Conservation (phyloP, 2,797 vertebrate species). For the Sciaenops ocellatus region DNA sequence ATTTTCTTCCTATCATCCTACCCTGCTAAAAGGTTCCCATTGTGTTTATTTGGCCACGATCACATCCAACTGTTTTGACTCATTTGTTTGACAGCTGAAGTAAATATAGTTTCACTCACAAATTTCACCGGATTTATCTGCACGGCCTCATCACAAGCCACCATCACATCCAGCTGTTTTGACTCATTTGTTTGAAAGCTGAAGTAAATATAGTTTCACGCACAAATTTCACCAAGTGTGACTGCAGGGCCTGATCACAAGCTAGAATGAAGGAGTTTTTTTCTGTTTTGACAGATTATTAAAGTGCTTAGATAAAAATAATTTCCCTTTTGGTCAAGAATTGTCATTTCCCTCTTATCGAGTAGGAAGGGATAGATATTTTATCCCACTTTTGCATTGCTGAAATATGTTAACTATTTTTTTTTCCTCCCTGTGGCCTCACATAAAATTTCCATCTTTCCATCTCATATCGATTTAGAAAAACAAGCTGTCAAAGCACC, state of each 20-base stretch:
- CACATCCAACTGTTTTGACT: slow-evolving; percentile 33
- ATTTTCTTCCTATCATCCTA: slow-evolving; percentile 40
- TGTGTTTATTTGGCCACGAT: slow-evolving; percentile 36
- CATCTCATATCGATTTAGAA: slow-evolving; percentile 41
- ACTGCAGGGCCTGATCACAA: neutral
- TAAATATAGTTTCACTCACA: slow-evolving; percentile 36
- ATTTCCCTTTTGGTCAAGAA: slow-evolving; percentile 1
- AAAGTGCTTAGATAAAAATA: neutral
- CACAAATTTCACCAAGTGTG: slow-evolving; percentile 11
- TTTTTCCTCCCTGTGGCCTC: neutral
- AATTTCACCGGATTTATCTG: slow-evolving; percentile 12
- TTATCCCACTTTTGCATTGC: neutral
- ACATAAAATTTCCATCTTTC: slow-evolving; percentile 22
- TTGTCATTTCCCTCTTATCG: neutral
- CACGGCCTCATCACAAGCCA: neutral
- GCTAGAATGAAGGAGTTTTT: neutral
- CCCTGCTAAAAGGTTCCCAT: slow-evolving; percentile 21
- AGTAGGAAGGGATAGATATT: neutral
- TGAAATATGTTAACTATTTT: neutral
- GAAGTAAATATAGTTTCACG: slow-evolving; percentile 39
- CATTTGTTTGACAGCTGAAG: slow-evolving; percentile 32
- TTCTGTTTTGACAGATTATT: neutral
- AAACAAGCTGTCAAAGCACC: slow-evolving; percentile 43
- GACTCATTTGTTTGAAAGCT: slow-evolving; percentile 32
- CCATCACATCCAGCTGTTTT: slow-evolving; percentile 26